Evolutionary conservation across 2,888 invertebrate species (phyloP), one percentile per base, ranked within the genome.

Genomic region (Lissocephala sabroskyi): DNA sequence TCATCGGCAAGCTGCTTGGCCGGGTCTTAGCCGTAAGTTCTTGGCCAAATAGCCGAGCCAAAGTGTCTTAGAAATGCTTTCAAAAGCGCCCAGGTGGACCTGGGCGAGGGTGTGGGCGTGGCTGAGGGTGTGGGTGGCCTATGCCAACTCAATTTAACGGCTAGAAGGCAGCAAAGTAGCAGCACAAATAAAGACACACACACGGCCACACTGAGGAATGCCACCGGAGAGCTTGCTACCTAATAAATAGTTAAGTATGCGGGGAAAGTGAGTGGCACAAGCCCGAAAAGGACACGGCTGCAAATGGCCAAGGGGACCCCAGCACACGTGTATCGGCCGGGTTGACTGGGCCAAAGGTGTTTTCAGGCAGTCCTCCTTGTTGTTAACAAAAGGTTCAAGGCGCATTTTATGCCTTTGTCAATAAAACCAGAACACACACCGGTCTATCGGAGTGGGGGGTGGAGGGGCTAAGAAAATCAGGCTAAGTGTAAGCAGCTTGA

Each of bases 181-280:
- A 67, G 67, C 71, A 65, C 65, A 71, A 70, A 74, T 74, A 70
- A 71, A 75, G 71, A 74, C 62, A 50, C 75, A 70, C 56, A 57
- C 28, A 41, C 26, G 14, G 14, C 40, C n/a, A 13, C 3, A 14
- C 28, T 7, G 16, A 16, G 13, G 54, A 59, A 66, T 71, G 67
- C 71, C 66, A 58, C 71, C 66, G n/a, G n/a, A 57, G 70, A 71
- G 71, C 65, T 74, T 74, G 57, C 66, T 58, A 60, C 54, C 71
- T 75, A 68, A 71, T 71, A 71, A 71, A 71, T 71, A 75, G 73
- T 71, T 71, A 75, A 71, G 66, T 56, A 75, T 49, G 59, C 62
- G 59, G 74, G n/a, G n/a, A n/a, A n/a, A 71, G 64, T 64, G 65
- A 65, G 64, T 68, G 68, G 56, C 62, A 63, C 54, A 32, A 43